Base-by-base conservation (phyloP, 2,888 invertebrate genomes). In the Mallateleia sp. region DNA sequence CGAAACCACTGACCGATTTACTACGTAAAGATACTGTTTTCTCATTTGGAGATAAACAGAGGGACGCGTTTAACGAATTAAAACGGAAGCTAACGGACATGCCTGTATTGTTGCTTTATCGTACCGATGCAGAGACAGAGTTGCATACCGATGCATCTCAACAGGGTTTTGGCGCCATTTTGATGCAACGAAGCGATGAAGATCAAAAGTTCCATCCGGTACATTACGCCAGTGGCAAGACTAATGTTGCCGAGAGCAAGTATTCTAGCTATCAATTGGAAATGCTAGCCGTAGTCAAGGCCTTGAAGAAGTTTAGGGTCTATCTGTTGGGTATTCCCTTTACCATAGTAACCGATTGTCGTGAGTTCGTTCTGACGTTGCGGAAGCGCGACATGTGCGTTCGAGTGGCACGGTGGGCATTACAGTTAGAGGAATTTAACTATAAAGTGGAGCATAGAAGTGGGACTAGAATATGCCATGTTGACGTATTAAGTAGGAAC, bases 31-130 rank as follows among this genome's bases (percentile, higher is more conserved):
- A 56, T 7, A 14, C 32, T 32, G 56, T 25, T 56, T 56, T 56
- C 56, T 25, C 32, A 56, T 56, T 56, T 18, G 56, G 56, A n/a
- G 32, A 56, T 6, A 32, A 56, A 28, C 56, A 56, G 56, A 28
- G 28, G n/a, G 32, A 1, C 56, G 28, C 28, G 28, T 28, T 28
- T 25, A n/a, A 38, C 6, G 11, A 7, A 14, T 38, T 38, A 11
- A 38, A 38, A 11, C 7, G 14, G 14, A 38, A 14, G 11, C 14
- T 38, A 14, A 38, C 11, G 2, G 38, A 38, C 9, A 14, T 2
- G 11, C 38, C 38, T 6, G 38, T 38, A 7, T 7, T 20, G 56
- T 7, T 32, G 15, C 24, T 56, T 2, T 56, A 32, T 18, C 56
- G 32, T 4, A 14, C 25, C 15, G 56, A 56, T 18, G 56, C 56